Conservation (phyloP, 2,888 invertebrate species). For the Tinea pellionella region DNA sequence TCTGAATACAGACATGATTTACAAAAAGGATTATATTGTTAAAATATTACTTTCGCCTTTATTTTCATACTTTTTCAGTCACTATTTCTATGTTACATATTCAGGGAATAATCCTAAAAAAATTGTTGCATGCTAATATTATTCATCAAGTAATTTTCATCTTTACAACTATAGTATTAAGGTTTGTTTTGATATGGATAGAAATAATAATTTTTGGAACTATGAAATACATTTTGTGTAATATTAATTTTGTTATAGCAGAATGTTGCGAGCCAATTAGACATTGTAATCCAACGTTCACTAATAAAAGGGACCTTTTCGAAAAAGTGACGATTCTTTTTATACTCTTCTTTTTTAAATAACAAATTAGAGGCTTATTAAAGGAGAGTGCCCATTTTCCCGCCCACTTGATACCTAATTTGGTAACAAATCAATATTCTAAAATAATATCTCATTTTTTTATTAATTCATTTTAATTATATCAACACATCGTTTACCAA, state of each 20-base stretch:
- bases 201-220: not conserved
- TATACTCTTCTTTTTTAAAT: no score
- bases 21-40: slow-evolving; percentile 3
- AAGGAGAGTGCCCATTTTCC: no score
- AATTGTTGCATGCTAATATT: not conserved
- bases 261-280: not conserved
- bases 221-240: not conserved
- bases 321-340: no score
- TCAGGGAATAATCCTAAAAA: not conserved
- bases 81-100: not conserved
- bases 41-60: not conserved
- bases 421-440: no score
- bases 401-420: no score
- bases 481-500: no score
- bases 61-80: not conserved
- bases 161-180: not conserved
- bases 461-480: no score
- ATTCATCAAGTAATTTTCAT: not conserved
- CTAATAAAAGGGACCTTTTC: not conserved
- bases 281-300: not conserved
- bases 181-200: not conserved
- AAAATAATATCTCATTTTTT: no score
- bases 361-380: no score
- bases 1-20: not conserved
- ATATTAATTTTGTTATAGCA: not conserved